These are phyloP conservation scores for Ascidia mentula DNA, from an alignment of 23 tunicate genomes.

Conservation along the genomic window DNA sequence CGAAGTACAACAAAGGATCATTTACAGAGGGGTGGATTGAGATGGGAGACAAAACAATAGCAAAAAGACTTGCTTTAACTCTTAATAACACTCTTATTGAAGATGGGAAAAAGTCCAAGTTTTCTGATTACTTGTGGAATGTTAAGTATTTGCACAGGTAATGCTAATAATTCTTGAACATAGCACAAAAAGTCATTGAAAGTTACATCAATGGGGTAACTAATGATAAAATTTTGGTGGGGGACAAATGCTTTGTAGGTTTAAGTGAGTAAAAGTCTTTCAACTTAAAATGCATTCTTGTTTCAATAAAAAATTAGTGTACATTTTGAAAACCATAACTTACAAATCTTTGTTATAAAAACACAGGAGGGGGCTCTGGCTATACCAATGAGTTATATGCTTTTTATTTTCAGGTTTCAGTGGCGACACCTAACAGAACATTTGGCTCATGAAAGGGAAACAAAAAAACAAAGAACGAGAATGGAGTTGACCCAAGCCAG, in stretches of 20 bases:
- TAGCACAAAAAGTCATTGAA: no score
- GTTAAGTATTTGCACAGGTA: slow-evolving; percentile 90
- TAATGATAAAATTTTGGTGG: no score
- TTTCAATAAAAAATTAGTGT: neutral
- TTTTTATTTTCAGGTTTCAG: slow-evolving; percentile 48
- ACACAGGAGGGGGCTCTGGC: neutral
- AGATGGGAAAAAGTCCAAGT: slow-evolving; percentile 82
- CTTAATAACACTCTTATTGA: slow-evolving; percentile 70
- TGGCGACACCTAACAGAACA: slow-evolving; percentile 79
- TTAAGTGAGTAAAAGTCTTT: neutral
- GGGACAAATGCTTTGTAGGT: no score
- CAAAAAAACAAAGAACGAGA: slow-evolving; percentile 48
- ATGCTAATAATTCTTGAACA: neutral
- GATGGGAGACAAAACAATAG: slow-evolving; percentile 80
- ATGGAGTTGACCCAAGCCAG: slow-evolving; percentile 70
- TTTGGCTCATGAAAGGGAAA: slow-evolving; percentile 55
- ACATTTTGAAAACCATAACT: neutral
- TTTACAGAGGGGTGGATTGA: slow-evolving; percentile 94
- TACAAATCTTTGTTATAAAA: neutral
- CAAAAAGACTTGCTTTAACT: slow-evolving; percentile 66
- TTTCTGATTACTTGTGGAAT: slow-evolving; percentile 67
- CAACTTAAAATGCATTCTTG: neutral
- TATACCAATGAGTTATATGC: neutral
- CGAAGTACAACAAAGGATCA: slow-evolving; percentile 51
- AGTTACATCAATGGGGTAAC: no score